Conservation (phyloP, 2,797 vertebrate species). For the Vultur gryphus region DNA sequence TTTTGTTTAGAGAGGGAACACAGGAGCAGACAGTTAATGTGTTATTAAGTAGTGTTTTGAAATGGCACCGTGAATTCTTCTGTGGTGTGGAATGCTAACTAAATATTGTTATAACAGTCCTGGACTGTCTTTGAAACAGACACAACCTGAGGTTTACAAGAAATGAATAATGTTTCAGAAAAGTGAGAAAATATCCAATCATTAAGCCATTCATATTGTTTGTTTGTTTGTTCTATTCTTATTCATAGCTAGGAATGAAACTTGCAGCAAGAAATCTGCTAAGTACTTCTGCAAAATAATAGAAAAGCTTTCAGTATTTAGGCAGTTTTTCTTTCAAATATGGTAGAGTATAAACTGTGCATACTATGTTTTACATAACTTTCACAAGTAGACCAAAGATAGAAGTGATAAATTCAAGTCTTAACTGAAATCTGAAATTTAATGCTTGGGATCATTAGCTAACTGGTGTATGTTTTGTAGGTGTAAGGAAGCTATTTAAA, state of each 20-base stretch:
- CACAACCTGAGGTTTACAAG: not conserved
- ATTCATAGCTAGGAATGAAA: not conserved
- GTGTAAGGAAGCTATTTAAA: not conserved
- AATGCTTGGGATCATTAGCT: not conserved
- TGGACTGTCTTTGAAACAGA: not conserved
- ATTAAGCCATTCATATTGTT: not conserved
- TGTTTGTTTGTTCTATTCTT: not conserved
- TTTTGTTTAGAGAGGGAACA: not conserved
- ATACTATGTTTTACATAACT: not conserved
- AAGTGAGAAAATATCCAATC: not conserved
- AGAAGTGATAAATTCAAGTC: not conserved
- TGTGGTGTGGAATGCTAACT: not conserved
- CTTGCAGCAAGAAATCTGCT: not conserved
- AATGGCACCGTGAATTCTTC: not conserved
- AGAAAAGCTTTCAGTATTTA: not conserved
- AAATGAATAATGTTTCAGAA: not conserved
- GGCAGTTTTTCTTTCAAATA: not conserved
- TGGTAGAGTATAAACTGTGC: not conserved
- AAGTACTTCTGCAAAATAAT: not conserved
- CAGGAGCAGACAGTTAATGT: not conserved
- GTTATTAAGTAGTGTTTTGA: not conserved
- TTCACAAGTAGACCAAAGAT: not conserved
- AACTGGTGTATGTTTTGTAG: not conserved
- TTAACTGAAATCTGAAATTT: constrained; percentile 3
- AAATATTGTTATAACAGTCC: not conserved